phyloP scores from a whole-genome alignment of 2,797 vertebrate species.

The Chanos chanos region DNA sequence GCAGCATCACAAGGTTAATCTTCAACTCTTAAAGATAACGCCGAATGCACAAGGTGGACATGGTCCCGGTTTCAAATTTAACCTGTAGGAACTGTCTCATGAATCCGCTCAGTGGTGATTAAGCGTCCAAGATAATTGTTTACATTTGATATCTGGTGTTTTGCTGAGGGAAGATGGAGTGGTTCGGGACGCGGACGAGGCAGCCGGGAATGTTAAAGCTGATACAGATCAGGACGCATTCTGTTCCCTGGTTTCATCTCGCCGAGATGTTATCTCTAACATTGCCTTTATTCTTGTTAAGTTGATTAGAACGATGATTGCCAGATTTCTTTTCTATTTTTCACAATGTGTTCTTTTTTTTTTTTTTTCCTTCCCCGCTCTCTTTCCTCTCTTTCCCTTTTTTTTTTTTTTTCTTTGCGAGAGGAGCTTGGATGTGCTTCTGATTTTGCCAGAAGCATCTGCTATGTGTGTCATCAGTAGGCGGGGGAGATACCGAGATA shows the following conservation, averaged over 20 bases:
- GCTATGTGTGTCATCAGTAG: constrained; percentile 40
- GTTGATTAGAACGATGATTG: constrained; percentile 11
- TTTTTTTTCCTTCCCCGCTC: neutral
- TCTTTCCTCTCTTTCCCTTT: neutral
- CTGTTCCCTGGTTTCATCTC: constrained; percentile 1
- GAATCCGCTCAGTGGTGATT: too few relatives aligned
- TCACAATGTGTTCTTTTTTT: neutral
- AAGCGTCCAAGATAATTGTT: too few relatives aligned
- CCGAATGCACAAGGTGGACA: too few relatives aligned
- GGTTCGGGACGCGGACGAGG: too few relatives aligned
- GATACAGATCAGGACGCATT: neutral
- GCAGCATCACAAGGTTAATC: too few relatives aligned
- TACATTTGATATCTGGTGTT: too few relatives aligned
- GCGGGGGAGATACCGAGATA: constrained; percentile 32
- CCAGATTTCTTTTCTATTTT: constrained; percentile 8
- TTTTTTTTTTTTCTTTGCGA: neutral
- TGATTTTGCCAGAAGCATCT: constrained; percentile 29
- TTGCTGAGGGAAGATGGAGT: too few relatives aligned
- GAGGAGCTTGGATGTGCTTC: constrained; percentile 20
- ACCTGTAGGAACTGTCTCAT: too few relatives aligned
- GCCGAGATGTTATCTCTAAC: constrained; percentile 4
- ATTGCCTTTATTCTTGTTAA: constrained; percentile 11
- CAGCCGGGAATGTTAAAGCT: constrained; percentile 1
- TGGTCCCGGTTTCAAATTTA: too few relatives aligned
- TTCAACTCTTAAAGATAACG: too few relatives aligned